These are phyloP conservation scores for Chelonoidis abingdonii DNA, from an alignment of 2,113 vertebrate genomes.

Conservation along the genomic window DNA sequence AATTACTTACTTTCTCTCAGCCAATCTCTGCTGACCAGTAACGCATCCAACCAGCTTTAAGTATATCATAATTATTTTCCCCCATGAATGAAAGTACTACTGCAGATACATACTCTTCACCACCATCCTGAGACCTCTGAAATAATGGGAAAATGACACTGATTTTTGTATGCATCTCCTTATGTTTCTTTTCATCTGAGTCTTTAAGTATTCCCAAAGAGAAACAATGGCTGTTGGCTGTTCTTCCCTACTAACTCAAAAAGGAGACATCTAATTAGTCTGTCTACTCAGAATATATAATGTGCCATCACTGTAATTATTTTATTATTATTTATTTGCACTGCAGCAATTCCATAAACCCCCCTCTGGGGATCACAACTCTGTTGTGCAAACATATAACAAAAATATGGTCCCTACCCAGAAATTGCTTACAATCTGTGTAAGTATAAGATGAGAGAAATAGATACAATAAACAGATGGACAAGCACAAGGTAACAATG, in stretches of 20 bases:
- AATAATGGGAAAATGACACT: background rate
- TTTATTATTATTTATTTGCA: rapidly evolving
- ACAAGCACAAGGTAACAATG: background rate
- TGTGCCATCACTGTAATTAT: background rate
- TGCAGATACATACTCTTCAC: background rate
- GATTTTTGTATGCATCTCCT: background rate
- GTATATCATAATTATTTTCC: background rate
- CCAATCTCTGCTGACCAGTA: rapidly evolving
- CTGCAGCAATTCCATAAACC: background rate
- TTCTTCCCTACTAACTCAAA: background rate
- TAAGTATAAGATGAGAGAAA: background rate
- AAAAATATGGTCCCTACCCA: background rate
- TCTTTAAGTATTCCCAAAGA: background rate
- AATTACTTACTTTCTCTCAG: background rate
- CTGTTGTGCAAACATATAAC: background rate
- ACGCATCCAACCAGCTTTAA: background rate
- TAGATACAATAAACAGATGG: background rate
- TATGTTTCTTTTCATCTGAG: background rate
- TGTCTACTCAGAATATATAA: background rate
- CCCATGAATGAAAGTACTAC: background rate
- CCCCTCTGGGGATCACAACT: rapidly evolving
- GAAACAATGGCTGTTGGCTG: background rate
- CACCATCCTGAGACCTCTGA: background rate
- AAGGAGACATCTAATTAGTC: background rate
- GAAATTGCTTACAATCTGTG: background rate